These are phyloP conservation scores for Maniola hyperantus DNA, from an alignment of 2,888 invertebrate genomes.

Conservation along the genomic window DNA sequence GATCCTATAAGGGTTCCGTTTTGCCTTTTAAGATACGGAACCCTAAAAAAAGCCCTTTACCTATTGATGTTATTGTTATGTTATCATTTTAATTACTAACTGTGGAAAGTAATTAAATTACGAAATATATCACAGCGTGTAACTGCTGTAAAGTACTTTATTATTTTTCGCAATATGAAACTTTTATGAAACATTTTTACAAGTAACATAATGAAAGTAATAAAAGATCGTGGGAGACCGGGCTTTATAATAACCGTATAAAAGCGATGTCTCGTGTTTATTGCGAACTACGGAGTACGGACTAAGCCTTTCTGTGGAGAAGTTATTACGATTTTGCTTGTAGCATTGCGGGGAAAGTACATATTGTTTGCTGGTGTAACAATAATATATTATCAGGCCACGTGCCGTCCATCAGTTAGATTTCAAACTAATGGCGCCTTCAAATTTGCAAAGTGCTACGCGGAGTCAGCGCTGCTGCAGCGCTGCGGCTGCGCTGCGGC, in stretches of 20 bases:
- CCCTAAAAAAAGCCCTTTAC: too few relatives aligned
- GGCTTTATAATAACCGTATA: conserved; percentile 51
- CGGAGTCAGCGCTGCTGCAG: too few relatives aligned
- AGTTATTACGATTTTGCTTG: conserved; percentile 29
- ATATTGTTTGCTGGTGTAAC: conserved; percentile 4
- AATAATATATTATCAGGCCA: background rate
- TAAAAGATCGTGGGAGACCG: conserved; percentile 47
- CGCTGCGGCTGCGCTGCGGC: too few relatives aligned
- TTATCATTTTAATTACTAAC: too few relatives aligned
- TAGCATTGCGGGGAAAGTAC: conserved; percentile 17
- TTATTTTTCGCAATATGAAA: conserved; percentile 18
- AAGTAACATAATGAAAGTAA: conserved; percentile 53
- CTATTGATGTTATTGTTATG: too few relatives aligned
- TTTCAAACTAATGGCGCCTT: too few relatives aligned
- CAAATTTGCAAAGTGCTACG: too few relatives aligned
- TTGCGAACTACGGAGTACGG: conserved; percentile 36
- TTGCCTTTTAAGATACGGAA: too few relatives aligned
- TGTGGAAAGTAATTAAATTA: conserved; percentile 2
- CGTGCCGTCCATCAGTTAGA: background rate
- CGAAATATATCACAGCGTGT: conserved; percentile 3
- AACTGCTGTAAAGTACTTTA: conserved; percentile 6
- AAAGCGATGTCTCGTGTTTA: conserved; percentile 49
- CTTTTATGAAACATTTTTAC: conserved; percentile 48
- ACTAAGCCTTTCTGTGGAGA: conserved; percentile 35
- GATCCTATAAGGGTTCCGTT: too few relatives aligned